Conservation (phyloP, 23 tunicate genomes). For the Styela clava region DNA sequence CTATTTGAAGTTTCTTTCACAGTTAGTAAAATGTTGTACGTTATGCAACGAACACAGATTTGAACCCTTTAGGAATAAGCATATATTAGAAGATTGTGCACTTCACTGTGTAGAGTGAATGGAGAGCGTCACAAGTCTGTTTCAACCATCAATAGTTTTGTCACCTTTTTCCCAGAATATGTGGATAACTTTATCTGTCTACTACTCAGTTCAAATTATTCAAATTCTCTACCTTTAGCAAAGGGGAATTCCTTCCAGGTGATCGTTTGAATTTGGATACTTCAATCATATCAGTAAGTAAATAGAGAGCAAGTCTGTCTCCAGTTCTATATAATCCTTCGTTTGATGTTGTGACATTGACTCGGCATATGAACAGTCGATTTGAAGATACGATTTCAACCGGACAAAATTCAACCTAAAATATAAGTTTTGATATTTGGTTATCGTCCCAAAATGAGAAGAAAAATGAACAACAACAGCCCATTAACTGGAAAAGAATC, state of each 20-base stretch:
- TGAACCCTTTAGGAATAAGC: too few species aligned
- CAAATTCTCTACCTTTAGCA: slow-evolving; percentile 71
- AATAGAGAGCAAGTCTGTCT: slow-evolving; percentile 77
- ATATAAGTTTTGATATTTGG: background rate
- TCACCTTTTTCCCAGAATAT: too few species aligned
- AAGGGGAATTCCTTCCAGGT: slow-evolving; percentile 33
- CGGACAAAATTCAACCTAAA: slow-evolving; percentile 81
- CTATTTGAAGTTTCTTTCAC: too few species aligned
- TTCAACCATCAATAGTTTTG: too few species aligned
- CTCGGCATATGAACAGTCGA: slow-evolving; percentile 44
- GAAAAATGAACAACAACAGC: background rate
- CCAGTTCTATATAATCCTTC: slow-evolving; percentile 78
- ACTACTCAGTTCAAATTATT: too few species aligned
- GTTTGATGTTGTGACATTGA: slow-evolving; percentile 65
- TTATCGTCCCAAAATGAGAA: background rate
- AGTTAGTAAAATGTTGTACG: too few species aligned
- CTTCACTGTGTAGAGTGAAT: too few species aligned
- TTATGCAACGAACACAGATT: too few species aligned
- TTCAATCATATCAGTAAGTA: slow-evolving; percentile 75
- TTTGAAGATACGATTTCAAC: slow-evolving; percentile 71
- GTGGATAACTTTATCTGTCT: too few species aligned
- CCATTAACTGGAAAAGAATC: background rate
- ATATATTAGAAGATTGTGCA: too few species aligned
- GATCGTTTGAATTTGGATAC: slow-evolving; percentile 85
- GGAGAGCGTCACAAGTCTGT: too few species aligned